Percentiles rank a stretch among this genome's conserved stretches.
phyloP scores from a whole-genome alignment of 1,140 invertebrate species.

The Lysiphlebus fabarum region DNA sequence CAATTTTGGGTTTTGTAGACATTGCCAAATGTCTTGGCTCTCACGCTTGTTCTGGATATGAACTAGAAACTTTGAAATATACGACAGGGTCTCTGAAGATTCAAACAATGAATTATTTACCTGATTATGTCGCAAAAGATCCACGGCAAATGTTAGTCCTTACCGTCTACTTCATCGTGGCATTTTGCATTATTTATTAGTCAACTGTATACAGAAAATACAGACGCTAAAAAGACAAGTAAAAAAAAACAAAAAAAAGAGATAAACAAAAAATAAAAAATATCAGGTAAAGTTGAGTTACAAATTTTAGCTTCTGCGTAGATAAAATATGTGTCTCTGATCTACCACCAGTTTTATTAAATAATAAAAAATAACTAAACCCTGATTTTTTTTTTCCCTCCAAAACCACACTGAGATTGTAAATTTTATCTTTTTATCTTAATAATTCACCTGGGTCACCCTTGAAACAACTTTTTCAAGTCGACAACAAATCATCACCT shows the following conservation, averaged over 20 bases:
- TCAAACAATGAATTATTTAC: constrained; percentile 41
- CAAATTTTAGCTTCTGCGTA: too few species aligned
- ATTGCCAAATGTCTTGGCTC: constrained; percentile 28
- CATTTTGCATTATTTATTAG: constrained; percentile 32
- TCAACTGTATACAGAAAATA: constrained; percentile 1
- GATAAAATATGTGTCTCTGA: too few species aligned
- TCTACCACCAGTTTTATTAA: too few species aligned
- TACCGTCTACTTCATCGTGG: constrained; percentile 19
- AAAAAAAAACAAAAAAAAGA: constrained; percentile 5
- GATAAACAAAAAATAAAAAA: neutral
- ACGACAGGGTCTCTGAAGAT: constrained; percentile 1
- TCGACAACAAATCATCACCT: too few species aligned
- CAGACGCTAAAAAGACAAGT: neutral
- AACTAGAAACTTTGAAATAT: constrained; percentile 6
- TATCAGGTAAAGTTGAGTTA: neutral
- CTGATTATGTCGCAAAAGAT: constrained; percentile 36
- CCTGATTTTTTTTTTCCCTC: too few species aligned
- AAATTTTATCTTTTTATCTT: too few species aligned
- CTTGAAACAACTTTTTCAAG: too few species aligned
- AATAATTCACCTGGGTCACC: too few species aligned
- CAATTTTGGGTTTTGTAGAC: constrained; percentile 20
- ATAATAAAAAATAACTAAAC: too few species aligned
- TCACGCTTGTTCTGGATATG: constrained; percentile 13
- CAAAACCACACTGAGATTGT: too few species aligned
- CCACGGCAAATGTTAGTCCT: constrained; percentile 22